Conservation (phyloP, 1,140 invertebrate species). For the Heliconius nattereri region DNA sequence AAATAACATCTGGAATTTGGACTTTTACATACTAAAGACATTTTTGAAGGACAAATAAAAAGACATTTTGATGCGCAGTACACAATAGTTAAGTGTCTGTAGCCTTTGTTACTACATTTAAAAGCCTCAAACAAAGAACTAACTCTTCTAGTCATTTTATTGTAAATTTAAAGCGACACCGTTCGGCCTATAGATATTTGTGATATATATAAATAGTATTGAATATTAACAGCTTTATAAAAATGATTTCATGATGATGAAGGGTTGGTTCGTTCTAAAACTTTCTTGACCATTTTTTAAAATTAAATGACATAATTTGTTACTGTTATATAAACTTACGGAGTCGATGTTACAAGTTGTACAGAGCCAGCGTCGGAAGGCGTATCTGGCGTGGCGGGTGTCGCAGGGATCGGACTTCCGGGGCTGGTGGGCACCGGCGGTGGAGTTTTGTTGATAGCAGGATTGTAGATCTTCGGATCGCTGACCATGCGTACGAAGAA, state of each 20-base stretch:
- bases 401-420: constrained; percentile 78
- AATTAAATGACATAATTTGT: not conserved
- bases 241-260: too few species aligned
- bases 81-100: not conserved
- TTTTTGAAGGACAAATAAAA: not conserved
- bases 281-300: too few species aligned
- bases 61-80: not conserved
- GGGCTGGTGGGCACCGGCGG: constrained; percentile 86
- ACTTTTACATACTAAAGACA: not conserved
- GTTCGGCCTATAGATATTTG: not conserved
- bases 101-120: not conserved
- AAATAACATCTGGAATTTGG: not conserved
- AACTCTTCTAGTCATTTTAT: not conserved
- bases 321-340: constrained; percentile 48
- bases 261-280: too few species aligned
- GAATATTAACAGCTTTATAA: too few species aligned
- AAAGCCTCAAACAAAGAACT: constrained; percentile 3
- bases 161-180: not conserved
- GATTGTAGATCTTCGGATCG: constrained; percentile 98
- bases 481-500: constrained; percentile 98
- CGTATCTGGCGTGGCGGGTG: constrained; percentile 73
- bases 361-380: constrained; percentile 53
- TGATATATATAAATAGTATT: too few species aligned
- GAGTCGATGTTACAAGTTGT: constrained; percentile 55
- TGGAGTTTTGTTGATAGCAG: constrained; percentile 88